Evolutionary conservation across 1,140 invertebrate species (phyloP).

Genomic region (Cataglyphis hispanica): DNA sequence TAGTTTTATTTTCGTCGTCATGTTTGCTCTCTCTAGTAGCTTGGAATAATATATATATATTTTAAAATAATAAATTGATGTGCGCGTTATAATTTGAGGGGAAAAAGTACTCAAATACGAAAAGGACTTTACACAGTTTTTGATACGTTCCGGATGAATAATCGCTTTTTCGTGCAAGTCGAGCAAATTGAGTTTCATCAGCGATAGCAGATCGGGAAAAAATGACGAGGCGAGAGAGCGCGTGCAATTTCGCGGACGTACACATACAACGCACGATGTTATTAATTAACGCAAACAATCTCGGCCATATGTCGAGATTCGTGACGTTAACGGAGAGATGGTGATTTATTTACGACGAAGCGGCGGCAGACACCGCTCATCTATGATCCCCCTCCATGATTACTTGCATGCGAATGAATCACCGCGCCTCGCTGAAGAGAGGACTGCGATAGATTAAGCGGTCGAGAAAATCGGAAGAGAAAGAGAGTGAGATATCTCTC

Average conservation of each 20-base stretch:
- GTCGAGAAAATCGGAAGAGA: conserved; percentile 8
- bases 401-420: conserved; percentile 49
- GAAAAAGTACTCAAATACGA: background rate
- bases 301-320: conserved; percentile 46
- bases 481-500: background rate
- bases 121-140: conserved; percentile 17
- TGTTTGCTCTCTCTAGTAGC: background rate
- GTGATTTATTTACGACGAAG: conserved; percentile 72
- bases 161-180: conserved; percentile 2
- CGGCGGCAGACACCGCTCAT: conserved; percentile 22
- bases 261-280: conserved; percentile 25
- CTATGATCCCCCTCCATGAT: conserved; percentile 33
- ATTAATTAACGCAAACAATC: conserved; percentile 69
- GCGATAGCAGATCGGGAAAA: conserved; percentile 5
- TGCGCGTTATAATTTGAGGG: background rate
- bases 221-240: background rate
- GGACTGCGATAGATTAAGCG: conserved; percentile 19
- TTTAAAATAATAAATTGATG: background rate
- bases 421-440: background rate
- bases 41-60: conserved; percentile 19
- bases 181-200: conserved; percentile 27
- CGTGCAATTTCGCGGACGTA: conserved; percentile 13
- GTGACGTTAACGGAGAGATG: conserved; percentile 32
- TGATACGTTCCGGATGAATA: background rate
- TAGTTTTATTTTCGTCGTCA: background rate